Evolutionary conservation across 92 coral and sea anemone species (phyloP).

Genomic region (Epizoanthus illoricatus): DNA sequence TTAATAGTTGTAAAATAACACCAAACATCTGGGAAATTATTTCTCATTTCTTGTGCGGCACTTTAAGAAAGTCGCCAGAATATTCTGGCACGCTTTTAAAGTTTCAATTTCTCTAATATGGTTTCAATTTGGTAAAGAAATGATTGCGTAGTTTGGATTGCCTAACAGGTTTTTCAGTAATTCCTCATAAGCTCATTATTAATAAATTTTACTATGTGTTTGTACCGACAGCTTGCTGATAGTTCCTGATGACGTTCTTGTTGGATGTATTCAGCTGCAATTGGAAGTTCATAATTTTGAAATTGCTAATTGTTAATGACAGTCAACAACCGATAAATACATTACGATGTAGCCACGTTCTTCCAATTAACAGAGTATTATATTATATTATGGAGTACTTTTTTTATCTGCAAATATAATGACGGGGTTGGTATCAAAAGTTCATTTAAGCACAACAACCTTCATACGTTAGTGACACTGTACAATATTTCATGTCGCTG

Average conservation of each 20-base stretch:
- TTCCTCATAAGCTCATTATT: not conserved
- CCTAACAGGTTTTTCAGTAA: not conserved
- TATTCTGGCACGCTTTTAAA: slow-evolving; percentile 10
- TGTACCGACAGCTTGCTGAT: not conserved
- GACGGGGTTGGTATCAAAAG: no score
- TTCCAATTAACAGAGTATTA: not conserved
- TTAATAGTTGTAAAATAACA: no score
- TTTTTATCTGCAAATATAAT: no score
- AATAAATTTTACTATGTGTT: not conserved
- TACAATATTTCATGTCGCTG: no score
- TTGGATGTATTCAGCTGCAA: not conserved
- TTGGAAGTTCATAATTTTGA: not conserved
- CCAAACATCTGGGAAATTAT: not conserved
- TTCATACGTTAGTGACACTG: no score
- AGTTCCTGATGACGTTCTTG: not conserved
- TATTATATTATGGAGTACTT: no score
- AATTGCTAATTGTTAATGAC: not conserved
- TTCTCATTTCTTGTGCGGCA: slow-evolving; percentile 18
- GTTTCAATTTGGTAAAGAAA: slow-evolving; percentile 22
- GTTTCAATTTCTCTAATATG: slow-evolving; percentile 7
- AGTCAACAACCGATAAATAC: not conserved
- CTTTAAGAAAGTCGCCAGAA: not conserved
- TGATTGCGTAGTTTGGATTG: not conserved
- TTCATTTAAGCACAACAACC: no score
- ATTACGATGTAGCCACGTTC: not conserved